Percentiles rank a stretch among this genome's conserved stretches.
These are phyloP conservation scores for Eretmochelys imbricata DNA, from an alignment of 2,113 vertebrate genomes.

Conservation along the genomic window DNA sequence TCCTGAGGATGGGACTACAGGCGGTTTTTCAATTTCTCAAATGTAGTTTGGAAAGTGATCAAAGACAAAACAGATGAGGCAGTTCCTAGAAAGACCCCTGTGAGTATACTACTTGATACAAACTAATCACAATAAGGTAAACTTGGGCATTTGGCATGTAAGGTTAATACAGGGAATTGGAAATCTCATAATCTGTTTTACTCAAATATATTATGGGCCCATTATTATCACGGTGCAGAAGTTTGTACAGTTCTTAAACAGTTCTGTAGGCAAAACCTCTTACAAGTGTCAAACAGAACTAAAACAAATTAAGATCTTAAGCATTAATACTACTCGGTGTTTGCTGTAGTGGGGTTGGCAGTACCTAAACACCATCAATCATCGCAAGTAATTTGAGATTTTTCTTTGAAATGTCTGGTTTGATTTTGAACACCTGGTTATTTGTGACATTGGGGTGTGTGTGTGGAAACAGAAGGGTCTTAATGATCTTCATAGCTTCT, in stretches of 20 bases:
- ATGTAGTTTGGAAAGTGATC: background rate
- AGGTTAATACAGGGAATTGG: background rate
- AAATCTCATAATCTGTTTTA: background rate
- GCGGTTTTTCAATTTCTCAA: accelerated
- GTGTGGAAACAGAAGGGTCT: too few species aligned
- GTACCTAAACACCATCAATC: accelerated
- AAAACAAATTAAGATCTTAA: background rate
- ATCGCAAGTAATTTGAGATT: too few species aligned
- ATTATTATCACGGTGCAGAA: accelerated
- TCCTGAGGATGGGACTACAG: background rate
- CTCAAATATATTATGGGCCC: accelerated
- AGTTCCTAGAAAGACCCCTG: background rate
- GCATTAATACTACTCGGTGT: background rate
- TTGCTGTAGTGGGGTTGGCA: accelerated
- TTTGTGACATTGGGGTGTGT: too few species aligned
- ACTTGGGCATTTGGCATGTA: background rate
- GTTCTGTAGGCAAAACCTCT: background rate
- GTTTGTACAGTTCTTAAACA: background rate
- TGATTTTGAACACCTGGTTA: background rate
- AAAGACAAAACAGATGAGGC: background rate
- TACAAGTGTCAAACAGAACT: background rate
- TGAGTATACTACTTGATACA: accelerated
- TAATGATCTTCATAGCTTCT: too few species aligned
- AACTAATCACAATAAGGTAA: background rate
- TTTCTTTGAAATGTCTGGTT: accelerated